Base-by-base conservation (phyloP, 2,888 invertebrate genomes). In the Caenorhabditis sp. region DNA sequence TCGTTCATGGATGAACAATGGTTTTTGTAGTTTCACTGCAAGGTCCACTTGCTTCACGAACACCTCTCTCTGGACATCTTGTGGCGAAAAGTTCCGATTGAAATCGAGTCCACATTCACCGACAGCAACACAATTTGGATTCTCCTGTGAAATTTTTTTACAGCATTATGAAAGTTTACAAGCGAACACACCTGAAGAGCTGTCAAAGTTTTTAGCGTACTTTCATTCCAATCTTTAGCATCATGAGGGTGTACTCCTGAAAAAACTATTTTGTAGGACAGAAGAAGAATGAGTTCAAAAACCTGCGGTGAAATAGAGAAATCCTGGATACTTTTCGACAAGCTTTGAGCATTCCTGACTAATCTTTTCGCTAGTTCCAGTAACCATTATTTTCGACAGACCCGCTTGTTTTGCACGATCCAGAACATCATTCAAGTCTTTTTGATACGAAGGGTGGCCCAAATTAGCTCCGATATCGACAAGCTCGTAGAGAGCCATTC, bases 71-170 rank as follows among this genome's bases (percentile, higher is more conserved):
- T 97, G 97, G 88, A 95, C 95, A 83, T 95, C 95, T 6, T 96
- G 96, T 91, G 96, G 96, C 10, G 97, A 97, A 93, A 97, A 97
- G 93, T 97, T 96, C 92, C 96, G 95, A 93, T 96, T 96, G 93
- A 96, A 97, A 94, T 97, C 97, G 87, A 97, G 94, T 44, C 97
- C 97, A 93, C 97, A 97, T 93, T 97, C 97, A 24, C 97, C 97
- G 51, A 97, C 94, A 2, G 97, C 97, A 38, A 97, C 97, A 93
- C 97, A 97, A 93, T 97, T 96, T 3, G 95, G 95, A 91, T 96
- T 96, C 69, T 94, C 31, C 76, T 85, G 44, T 47, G 26, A 47
- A 24, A n/a, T n/a, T n/a, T n/a, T n/a, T n/a, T n/a, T n/a, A n/a
- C n/a, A n/a, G n/a, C n/a, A n/a, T n/a, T n/a, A n/a, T n/a, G n/a